Percentiles rank a stretch among this genome's conserved stretches.
phyloP scores from a whole-genome alignment of 2,888 invertebrate species.

The Synergus itoensis region DNA sequence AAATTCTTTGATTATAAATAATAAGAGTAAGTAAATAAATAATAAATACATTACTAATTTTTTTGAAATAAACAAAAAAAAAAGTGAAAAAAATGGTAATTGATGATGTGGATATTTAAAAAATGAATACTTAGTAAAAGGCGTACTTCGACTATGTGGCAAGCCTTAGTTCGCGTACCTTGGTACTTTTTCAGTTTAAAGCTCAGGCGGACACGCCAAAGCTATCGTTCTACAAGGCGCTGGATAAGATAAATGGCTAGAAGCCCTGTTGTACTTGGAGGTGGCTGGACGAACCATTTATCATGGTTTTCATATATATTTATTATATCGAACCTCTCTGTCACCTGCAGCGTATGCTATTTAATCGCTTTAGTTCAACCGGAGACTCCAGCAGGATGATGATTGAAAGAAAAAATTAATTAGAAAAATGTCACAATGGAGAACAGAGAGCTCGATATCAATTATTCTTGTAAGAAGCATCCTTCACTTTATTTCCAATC shows the following conservation, averaged over 20 bases:
- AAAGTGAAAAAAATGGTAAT: background rate
- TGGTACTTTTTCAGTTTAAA: slow-evolving; percentile 30
- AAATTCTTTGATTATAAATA: background rate
- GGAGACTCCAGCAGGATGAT: background rate
- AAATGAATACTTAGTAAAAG: slow-evolving; percentile 8
- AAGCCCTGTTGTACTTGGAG: slow-evolving; percentile 14
- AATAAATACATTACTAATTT: background rate
- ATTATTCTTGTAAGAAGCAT: no score
- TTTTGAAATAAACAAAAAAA: background rate
- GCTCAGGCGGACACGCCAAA: slow-evolving; percentile 31
- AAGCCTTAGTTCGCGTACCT: background rate
- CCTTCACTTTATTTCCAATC: no score
- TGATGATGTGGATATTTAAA: background rate
- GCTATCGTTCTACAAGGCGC: slow-evolving; percentile 37
- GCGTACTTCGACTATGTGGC: background rate
- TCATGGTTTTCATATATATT: slow-evolving; percentile 36
- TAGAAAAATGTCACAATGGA: background rate
- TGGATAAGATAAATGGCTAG: slow-evolving; percentile 40
- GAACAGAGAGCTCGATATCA: background rate
- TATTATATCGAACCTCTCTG: slow-evolving; percentile 38
- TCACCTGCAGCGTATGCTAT: slow-evolving; percentile 27
- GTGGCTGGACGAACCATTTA: slow-evolving; percentile 26
- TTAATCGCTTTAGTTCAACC: slow-evolving; percentile 24
- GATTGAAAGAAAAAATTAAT: background rate
- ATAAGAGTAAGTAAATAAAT: background rate